A percentile compares a stretch with the other conserved stretches of the same genome.
Conservation (phyloP, 2,113 vertebrate species). For the Sarotherodon lohbergeri region DNA sequence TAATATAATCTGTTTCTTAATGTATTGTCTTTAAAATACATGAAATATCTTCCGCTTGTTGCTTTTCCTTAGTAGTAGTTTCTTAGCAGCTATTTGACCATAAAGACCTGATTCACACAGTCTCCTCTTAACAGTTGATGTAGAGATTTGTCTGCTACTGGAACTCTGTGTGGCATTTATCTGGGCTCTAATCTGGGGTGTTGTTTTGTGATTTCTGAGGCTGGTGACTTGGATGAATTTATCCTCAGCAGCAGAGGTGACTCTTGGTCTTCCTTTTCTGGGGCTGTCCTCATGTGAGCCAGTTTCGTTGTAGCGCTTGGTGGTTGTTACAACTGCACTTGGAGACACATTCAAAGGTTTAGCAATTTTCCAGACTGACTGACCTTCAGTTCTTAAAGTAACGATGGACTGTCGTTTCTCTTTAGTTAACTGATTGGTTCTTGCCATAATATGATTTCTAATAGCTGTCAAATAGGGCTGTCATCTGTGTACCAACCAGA, state of each 20-base stretch:
- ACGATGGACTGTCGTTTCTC: background rate
- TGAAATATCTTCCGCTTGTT: background rate
- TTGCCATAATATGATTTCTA: background rate
- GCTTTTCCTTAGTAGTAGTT: rapidly evolving
- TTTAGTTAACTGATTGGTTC: background rate
- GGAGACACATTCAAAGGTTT: background rate
- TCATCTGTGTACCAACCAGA: background rate
- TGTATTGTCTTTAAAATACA: background rate
- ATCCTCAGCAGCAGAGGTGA: background rate
- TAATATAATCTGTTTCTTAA: background rate
- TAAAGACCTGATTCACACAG: background rate
- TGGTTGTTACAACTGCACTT: background rate
- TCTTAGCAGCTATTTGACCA: background rate
- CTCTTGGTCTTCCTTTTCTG: background rate
- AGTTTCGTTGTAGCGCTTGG: background rate
- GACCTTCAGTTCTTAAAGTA: background rate
- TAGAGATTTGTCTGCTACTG: background rate
- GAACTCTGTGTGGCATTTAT: background rate
- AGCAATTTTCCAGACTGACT: background rate
- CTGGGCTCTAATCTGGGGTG: background rate
- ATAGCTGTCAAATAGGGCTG: background rate
- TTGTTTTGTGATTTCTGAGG: background rate
- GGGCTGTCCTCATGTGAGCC: background rate
- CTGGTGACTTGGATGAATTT: background rate
- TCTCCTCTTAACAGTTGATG: background rate